phyloP scores from a whole-genome alignment of 2,113 vertebrate species.

The Crocuta crocuta region DNA sequence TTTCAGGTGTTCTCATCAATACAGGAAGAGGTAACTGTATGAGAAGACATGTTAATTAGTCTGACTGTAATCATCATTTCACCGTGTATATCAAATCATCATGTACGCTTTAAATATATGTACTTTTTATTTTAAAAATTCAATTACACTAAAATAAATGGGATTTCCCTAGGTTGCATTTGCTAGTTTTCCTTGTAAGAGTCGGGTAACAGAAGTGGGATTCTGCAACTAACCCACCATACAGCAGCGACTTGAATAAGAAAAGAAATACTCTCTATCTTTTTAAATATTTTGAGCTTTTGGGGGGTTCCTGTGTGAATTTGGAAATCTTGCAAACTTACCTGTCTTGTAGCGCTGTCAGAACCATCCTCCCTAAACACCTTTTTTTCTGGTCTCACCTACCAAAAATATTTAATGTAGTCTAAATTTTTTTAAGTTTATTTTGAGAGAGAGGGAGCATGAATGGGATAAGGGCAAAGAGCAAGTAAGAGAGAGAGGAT shows the following conservation, averaged over 20 bases:
- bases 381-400: neutral
- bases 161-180: neutral
- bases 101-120: neutral
- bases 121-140: neutral
- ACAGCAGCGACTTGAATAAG: slow-evolving; percentile 1
- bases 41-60: neutral
- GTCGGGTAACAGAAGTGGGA: neutral
- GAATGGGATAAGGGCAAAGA: too few relatives aligned
- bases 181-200: neutral
- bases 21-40: neutral
- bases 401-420: neutral
- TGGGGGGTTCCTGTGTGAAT: neutral
- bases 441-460: too few relatives aligned
- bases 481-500: too few relatives aligned
- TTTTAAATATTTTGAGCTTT: slow-evolving; percentile 11
- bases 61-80: neutral
- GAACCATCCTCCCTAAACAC: neutral
- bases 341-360: neutral
- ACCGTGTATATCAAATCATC: neutral
- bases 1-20: neutral
- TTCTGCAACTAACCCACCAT: neutral
- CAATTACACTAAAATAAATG: neutral
- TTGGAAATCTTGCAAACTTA: slow-evolving; percentile 13
- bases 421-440: neutral
- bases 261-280: neutral